Evolutionary conservation across 2,888 invertebrate genomes (phyloP), one percentile per base, ranked within the genome.

Genomic region (Galerucella calmariensis): DNA sequence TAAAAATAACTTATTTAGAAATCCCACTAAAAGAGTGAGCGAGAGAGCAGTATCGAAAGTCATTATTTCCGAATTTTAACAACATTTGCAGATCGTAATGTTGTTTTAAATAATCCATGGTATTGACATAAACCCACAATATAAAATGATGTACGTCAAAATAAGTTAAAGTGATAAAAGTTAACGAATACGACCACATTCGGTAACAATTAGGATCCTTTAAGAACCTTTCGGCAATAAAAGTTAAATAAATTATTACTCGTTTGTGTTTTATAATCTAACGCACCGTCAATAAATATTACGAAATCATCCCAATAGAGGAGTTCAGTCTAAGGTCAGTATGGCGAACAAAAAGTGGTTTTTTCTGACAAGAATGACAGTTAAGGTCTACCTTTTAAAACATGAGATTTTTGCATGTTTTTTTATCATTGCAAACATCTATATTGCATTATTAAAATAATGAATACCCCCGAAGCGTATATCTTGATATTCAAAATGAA

Each of bases 71-170:
- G 63, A 76, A 79, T 76, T 77, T 76, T 72, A 79, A 76, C 35
- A 41, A 41, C 79, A 76, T 79, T 79, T 79, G 76, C 79, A 76
- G 79, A 70, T 79, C 79, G 76, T 77, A 77, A 77, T 69, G 61
- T 72, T 44, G 75, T 76, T 79, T 80, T 81, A 78, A 82, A 81
- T 81, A 81, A 82, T 81, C 81, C 80, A 82, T 79, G 79, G 67
- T 79, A 81, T 81, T 77, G 80, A 79, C 79, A 79, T 78, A 72
- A 77, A 77, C 78, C 79, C 41, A 27, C 78, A 80, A 41, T 82
- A 82, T 70, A 70, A 82, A 79, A 82, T 82, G 82, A 83, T 81
- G 78, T 76, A 79, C 79, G 79, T 76, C 79, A 75, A 76, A 77
- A 80, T 79, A 76, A 74, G 44, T 51, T 14, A 67, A 72, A 75